Evolutionary conservation across 2,888 invertebrate genomes (phyloP).

Genomic region (Omphaloscelis lunosa): DNA sequence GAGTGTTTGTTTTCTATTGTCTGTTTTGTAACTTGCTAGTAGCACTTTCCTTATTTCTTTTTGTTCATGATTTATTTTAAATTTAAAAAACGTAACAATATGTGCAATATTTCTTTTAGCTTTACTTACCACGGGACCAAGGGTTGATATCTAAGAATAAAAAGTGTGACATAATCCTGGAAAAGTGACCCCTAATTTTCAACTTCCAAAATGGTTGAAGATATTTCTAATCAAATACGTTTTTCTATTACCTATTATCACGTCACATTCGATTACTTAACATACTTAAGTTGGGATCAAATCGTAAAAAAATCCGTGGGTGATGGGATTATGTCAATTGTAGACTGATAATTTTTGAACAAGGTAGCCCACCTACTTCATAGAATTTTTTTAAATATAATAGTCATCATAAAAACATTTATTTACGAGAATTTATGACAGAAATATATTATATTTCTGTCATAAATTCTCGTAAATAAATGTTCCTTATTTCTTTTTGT

Average conservation of each 20-base stretch:
- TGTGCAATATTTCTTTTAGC: neutral
- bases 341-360: conserved; percentile 65
- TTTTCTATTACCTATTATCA: conserved; percentile 55
- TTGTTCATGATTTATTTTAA: neutral
- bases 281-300: conserved; percentile 60
- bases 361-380: conserved; percentile 63
- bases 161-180: neutral
- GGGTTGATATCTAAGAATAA: neutral
- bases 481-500: too few relatives aligned
- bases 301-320: conserved; percentile 64
- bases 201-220: conserved; percentile 5
- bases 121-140: too few relatives aligned
- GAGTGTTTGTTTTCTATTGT: conserved; percentile 36
- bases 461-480: too few relatives aligned
- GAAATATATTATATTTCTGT: conserved; percentile 35
- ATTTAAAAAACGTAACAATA: neutral
- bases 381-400: conserved; percentile 54
- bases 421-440: conserved; percentile 65
- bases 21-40: conserved; percentile 15
- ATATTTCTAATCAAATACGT: conserved; percentile 57
- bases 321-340: conserved; percentile 68
- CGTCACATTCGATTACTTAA: conserved; percentile 57
- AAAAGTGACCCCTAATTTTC: neutral
- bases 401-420: conserved; percentile 62
- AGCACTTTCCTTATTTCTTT: neutral